Evolutionary conservation across 2,113 vertebrate genomes (phyloP), one percentile per base, ranked within the genome.

Genomic region (Gymnobelideus leadbeateri): DNA sequence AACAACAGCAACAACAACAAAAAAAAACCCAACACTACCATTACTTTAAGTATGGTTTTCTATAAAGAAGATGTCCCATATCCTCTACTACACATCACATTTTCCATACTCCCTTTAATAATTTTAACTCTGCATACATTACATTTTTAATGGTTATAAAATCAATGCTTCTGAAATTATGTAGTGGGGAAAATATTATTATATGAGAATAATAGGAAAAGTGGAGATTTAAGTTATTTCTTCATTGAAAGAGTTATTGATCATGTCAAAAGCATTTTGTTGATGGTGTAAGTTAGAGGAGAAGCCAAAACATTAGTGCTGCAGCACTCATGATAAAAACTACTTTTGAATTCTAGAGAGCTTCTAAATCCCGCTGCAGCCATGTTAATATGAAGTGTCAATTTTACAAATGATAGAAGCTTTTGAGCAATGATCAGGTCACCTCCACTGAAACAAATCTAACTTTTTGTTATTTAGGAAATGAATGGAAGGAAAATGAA

Each of bases 231-330:
- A 97, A 96, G 47, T 94, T 94, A 55, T 95, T 96, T 95, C 37
- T 97, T 46, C 92, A 92, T 89, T 94, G 43, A 96, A 94, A 97
- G 68, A 77, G 91, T 96, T 98, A 96, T 93, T 97, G 25, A 0
- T 92, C 37, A 51, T 93, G 92, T 96, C 95, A 98, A 97, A 84
- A 98, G 96, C 23, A 96, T 95, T 97, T 97, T 97, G 61, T 95
- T 97, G 47, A 50, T 97, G 97, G 97, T 93, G 95, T 94, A 96
- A 98, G 94, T 98, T 98, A 97, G 96, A 97, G 46, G 94, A 91
- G 96, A 98, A 98, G 84, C 92, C 92, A 97, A 96, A 96, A 93
- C 92, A 91, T 90, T 89, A 51, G 91, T 95, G 96, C 96, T 94
- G 49, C 68, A 94, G 94, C 93, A n/a, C 90, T 37, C 21, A 24